phyloP scores from a whole-genome alignment of 1,140 invertebrate species.

The Pachypeltis micranthus region DNA sequence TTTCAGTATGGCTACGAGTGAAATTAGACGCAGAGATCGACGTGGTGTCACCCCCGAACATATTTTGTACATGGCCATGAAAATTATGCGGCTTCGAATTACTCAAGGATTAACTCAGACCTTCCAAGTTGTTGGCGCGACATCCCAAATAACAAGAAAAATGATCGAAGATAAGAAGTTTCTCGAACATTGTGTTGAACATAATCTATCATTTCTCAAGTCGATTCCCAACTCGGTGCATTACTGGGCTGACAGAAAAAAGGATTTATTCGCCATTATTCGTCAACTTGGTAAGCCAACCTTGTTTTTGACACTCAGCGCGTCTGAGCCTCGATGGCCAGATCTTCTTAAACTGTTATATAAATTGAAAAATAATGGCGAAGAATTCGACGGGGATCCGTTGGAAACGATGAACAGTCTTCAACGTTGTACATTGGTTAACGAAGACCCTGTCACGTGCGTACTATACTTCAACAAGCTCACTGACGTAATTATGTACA shows the following conservation, averaged over 20 bases:
- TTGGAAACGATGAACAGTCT: constrained; percentile 3
- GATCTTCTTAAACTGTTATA: background rate
- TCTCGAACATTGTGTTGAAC: constrained; percentile 24
- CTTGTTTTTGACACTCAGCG: constrained; percentile 26
- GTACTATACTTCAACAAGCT: background rate
- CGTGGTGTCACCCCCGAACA: constrained; percentile 23
- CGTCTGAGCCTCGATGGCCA: constrained; percentile 24
- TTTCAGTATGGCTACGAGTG: constrained; percentile 26
- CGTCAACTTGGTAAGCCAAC: constrained; percentile 30
- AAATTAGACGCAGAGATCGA: constrained; percentile 24
- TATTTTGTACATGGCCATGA: constrained; percentile 28
- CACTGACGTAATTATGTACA: background rate
- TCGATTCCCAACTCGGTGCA: constrained; percentile 23
- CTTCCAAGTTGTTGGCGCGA: constrained; percentile 26
- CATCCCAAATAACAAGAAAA: constrained; percentile 24
- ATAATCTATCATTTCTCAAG: constrained; percentile 25
- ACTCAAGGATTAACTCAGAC: constrained; percentile 20
- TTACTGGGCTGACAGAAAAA: constrained; percentile 26
- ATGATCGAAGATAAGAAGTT: constrained; percentile 22
- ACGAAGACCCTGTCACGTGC: background rate
- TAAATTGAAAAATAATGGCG: constrained; percentile 5
- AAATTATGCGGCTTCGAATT: constrained; percentile 26
- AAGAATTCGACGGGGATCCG: background rate
- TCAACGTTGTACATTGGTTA: background rate
- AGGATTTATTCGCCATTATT: constrained; percentile 34